Evolutionary conservation across 2,797 vertebrate genomes (phyloP), one percentile per base, ranked within the genome.

Genomic region (Borostomias antarcticus): DNA sequence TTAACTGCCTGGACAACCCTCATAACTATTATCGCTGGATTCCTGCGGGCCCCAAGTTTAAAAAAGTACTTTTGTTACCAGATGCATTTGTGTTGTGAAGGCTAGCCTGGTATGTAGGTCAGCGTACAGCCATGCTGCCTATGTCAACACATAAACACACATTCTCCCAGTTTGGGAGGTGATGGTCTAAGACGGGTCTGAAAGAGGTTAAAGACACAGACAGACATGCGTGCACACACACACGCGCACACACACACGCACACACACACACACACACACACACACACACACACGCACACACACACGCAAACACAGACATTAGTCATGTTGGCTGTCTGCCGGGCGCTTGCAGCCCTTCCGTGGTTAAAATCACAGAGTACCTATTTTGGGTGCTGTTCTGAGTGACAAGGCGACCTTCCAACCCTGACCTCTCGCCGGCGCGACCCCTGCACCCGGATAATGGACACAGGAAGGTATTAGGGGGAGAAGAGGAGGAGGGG

Each of bases 401-500:
- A 89, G 82, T 84, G 89, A 87, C 88, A 82, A 80, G 70, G 8
- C 74, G 83, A 91, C 86, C 88, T 73, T 73, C 87, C 78, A 87
- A 86, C 76, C 72, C 81, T 85, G 89, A 89, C 88, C 89, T 91
- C 88, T 89, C 82, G 75, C 70, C 82, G 82, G 77, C 52, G 4
- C 84, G 84, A 87, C 81, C 85, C 74, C 73, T 62, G 62, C 28
- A 77, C 78, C 82, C 62, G 61, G 77, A 85, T 85, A 86, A 91
- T 90, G 80, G 91, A 91, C 91, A 91, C 90, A 91, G 90, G 91
- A 91, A 92, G 91, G 88, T 92, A 91, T 92, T 91, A 92, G 77
- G 81, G 70, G 72, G 73, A 65, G n/a, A 30, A 64, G 75, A 71
- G 78, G 77, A 58, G 64, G 68, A 69, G 68, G 77, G 72, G 61